phyloP scores from a whole-genome alignment of 2,797 vertebrate species.

The Eremophila alpestris region DNA sequence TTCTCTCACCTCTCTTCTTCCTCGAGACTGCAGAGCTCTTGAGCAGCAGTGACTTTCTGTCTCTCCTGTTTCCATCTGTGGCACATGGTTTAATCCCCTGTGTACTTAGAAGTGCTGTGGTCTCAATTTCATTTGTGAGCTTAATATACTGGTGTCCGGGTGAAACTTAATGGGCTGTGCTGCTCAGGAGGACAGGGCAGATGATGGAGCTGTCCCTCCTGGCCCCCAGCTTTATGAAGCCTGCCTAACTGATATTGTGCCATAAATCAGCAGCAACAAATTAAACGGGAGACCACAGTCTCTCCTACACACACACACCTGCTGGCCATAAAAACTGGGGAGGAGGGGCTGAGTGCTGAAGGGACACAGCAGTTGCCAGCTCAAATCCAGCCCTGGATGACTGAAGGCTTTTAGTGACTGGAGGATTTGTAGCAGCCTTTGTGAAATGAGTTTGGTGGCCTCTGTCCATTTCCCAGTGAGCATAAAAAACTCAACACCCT shows the following conservation, averaged over 20 bases:
- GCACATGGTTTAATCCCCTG: background rate
- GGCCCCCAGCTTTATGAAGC: conserved; percentile 15
- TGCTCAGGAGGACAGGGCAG: background rate
- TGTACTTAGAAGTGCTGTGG: background rate
- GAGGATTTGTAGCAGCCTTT: conserved; percentile 25
- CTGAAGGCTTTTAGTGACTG: conserved; percentile 20
- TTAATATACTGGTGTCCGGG: background rate
- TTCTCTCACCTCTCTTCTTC: background rate
- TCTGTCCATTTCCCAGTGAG: conserved; percentile 6
- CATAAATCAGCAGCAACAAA: conserved; percentile 45
- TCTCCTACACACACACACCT: conserved; percentile 38
- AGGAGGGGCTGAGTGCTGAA: background rate
- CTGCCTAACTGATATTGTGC: background rate
- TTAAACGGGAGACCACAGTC: background rate
- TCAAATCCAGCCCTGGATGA: background rate
- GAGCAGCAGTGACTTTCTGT: background rate
- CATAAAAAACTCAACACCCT: conserved; percentile 14
- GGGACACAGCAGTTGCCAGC: background rate
- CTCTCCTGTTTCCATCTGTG: background rate
- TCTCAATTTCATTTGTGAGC: background rate
- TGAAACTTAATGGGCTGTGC: conserved; percentile 13
- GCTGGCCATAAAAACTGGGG: conserved; percentile 38
- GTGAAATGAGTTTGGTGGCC: conserved; percentile 17
- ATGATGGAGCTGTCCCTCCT: background rate
- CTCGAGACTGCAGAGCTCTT: background rate